Conservation (phyloP, 1,140 invertebrate species). For the Teleopsis dalmanni region DNA sequence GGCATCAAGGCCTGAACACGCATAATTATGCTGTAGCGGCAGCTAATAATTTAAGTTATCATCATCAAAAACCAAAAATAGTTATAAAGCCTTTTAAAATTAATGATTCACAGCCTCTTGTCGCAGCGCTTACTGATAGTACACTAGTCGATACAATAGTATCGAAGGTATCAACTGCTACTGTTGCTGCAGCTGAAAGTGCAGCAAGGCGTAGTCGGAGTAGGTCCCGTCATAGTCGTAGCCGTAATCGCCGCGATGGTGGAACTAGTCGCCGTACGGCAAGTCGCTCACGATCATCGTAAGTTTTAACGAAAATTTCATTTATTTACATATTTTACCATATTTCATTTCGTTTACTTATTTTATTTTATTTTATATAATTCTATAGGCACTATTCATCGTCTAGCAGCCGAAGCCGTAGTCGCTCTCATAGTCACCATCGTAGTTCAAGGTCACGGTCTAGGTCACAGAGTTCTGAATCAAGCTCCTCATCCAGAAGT, state of each 20-base stretch:
- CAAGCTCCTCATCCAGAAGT: constrained; percentile 47
- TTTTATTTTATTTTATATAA: neutral
- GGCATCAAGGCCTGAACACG: constrained; percentile 19
- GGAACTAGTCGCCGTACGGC: constrained; percentile 8
- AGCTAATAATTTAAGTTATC: constrained; percentile 36
- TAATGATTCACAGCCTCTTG: constrained; percentile 43
- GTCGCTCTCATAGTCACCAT: constrained; percentile 23
- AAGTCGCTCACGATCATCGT: constrained; percentile 14
- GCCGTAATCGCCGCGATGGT: constrained; percentile 6
- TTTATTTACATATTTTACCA: neutral
- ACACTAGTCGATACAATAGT: constrained; percentile 40
- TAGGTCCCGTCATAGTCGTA: constrained; percentile 17
- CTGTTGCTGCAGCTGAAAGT: constrained; percentile 38
- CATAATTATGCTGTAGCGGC: constrained; percentile 26
- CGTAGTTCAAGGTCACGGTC: constrained; percentile 46
- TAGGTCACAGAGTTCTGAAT: constrained; percentile 45
- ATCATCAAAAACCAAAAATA: constrained; percentile 41
- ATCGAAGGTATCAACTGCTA: constrained; percentile 40
- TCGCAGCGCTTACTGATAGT: constrained; percentile 38
- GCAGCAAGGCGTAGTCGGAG: constrained; percentile 37
- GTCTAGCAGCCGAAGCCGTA: constrained; percentile 32
- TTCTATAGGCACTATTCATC: constrained; percentile 42
- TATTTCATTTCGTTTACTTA: neutral
- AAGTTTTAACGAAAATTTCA: too few relatives aligned
- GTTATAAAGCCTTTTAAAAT: constrained; percentile 45